These are phyloP conservation scores for Meteorus cinctellus DNA, from an alignment of 2,888 invertebrate species.

Conservation along the genomic window DNA sequence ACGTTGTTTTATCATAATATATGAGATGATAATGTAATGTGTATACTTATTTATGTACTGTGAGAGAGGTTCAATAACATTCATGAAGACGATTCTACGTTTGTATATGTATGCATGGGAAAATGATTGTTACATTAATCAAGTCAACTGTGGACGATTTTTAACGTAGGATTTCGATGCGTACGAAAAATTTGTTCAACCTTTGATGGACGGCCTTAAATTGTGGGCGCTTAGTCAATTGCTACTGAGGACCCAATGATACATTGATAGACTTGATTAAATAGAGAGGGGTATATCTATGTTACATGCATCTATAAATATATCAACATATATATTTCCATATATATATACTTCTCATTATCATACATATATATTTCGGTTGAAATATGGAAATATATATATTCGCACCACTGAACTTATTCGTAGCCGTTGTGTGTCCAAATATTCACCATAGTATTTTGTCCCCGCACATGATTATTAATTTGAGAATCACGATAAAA, in stretches of 20 bases:
- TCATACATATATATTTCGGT: no score
- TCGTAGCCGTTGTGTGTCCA: no score
- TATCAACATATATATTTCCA: background rate
- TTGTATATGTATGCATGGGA: background rate
- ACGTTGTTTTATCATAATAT: background rate
- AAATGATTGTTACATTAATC: background rate
- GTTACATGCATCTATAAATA: background rate
- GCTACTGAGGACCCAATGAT: background rate
- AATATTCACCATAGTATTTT: no score
- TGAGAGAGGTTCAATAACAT: background rate
- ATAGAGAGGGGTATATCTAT: slow-evolving; percentile 6
- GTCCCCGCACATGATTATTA: no score
- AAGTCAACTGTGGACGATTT: background rate
- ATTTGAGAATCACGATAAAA: background rate
- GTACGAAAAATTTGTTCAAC: background rate
- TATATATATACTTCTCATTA: background rate
- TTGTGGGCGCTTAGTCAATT: background rate
- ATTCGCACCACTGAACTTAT: no score
- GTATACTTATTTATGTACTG: background rate
- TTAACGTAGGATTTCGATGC: background rate
- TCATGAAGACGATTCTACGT: background rate
- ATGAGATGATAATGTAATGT: background rate
- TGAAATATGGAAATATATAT: no score
- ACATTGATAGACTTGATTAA: background rate
- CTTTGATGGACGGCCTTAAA: background rate